These are phyloP conservation scores for Fragum whitleyi DNA, from an alignment of 2,888 invertebrate species.

Conservation along the genomic window DNA sequence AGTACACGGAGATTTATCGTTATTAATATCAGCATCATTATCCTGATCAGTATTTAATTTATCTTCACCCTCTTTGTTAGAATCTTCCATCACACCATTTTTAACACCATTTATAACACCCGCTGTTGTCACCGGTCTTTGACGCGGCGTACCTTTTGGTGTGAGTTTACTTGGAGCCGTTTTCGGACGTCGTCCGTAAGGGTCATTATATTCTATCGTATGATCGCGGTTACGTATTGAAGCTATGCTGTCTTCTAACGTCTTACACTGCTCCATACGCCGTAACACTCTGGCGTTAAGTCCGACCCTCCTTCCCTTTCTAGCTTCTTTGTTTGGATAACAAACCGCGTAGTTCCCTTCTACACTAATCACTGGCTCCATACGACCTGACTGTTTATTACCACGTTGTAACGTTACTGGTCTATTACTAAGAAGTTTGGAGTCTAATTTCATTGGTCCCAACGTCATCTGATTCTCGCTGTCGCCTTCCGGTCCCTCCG, in stretches of 20 bases:
- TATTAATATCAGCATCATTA: not conserved
- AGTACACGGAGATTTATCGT: not conserved
- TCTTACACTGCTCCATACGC: constrained; percentile 67
- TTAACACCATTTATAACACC: not conserved
- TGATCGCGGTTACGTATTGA: constrained; percentile 35
- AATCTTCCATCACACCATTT: not conserved
- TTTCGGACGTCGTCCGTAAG: constrained; percentile 42
- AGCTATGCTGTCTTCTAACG: constrained; percentile 55
- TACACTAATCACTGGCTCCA: constrained; percentile 68
- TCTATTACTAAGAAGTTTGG: constrained; percentile 66
- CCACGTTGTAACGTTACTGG: constrained; percentile 65
- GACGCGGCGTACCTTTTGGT: not conserved
- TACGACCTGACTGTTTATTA: constrained; percentile 37
- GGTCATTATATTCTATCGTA: not conserved
- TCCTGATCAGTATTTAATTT: not conserved
- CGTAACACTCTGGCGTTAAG: constrained; percentile 57
- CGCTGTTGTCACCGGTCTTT: constrained; percentile 14
- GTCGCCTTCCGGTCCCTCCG: not conserved
- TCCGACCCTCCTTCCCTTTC: constrained; percentile 64
- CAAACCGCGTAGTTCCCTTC: constrained; percentile 69
- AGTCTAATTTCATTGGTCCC: constrained; percentile 64
- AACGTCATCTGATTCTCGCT: constrained; percentile 46
- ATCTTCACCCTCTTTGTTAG: too few relatives aligned
- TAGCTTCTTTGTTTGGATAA: constrained; percentile 70
- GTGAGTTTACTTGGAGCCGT: constrained; percentile 41